These are phyloP conservation scores for Etheostoma spectabile DNA, from an alignment of 2,113 vertebrate genomes.

Conservation along the genomic window DNA sequence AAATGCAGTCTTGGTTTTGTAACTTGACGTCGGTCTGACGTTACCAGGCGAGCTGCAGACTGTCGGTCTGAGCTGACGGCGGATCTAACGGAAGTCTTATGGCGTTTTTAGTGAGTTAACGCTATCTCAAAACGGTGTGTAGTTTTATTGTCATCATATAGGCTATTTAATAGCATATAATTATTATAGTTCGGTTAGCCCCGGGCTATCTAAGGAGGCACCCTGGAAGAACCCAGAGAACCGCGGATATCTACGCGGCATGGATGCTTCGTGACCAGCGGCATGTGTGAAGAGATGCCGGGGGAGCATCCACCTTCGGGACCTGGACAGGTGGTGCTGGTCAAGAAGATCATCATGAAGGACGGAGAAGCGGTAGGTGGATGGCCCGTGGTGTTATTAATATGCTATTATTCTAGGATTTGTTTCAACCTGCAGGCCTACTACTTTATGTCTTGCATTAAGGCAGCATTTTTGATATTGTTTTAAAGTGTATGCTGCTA, in stretches of 20 bases:
- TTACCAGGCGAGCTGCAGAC: neutral
- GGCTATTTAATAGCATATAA: too few species aligned
- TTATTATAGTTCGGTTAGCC: conserved; percentile 34
- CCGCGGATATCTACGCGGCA: conserved; percentile 83
- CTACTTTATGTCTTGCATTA: neutral
- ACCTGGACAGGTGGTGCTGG: conserved; percentile 81
- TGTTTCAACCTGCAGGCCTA: neutral
- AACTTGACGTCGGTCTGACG: neutral
- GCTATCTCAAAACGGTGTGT: neutral
- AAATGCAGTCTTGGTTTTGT: neutral
- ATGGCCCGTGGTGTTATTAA: conserved; percentile 22
- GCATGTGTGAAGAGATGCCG: conserved; percentile 80
- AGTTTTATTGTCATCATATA: too few species aligned
- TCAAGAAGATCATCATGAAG: conserved; percentile 86
- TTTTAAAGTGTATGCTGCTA: neutral
- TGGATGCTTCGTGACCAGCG: conserved; percentile 80
- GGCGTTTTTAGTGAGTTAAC: too few species aligned
- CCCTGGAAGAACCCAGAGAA: conserved; percentile 81
- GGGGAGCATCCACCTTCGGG: conserved; percentile 59
- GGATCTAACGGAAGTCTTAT: neutral
- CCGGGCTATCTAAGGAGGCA: conserved; percentile 54
- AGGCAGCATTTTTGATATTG: neutral
- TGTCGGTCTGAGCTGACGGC: neutral
- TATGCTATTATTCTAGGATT: neutral
- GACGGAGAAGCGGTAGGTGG: conserved; percentile 82